Evolutionary conservation across 2,113 vertebrate genomes (phyloP).

Genomic region (Mustela nigripes): DNA sequence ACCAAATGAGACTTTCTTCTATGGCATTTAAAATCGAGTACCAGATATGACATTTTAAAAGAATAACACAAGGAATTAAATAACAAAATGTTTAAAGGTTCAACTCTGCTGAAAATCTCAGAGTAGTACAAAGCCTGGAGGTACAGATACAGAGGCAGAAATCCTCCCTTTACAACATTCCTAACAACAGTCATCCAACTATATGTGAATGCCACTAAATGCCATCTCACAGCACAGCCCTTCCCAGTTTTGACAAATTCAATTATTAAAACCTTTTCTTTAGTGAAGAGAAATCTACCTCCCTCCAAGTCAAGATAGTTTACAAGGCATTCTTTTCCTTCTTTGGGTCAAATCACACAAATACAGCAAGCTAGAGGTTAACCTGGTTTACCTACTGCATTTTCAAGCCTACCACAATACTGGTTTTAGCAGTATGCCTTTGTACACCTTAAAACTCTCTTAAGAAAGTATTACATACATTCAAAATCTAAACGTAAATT

Average conservation of each 20-base stretch:
- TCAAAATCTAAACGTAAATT: background rate
- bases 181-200: background rate
- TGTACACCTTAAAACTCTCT: background rate
- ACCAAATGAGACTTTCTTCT: background rate
- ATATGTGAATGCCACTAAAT: background rate
- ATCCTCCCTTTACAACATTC: background rate
- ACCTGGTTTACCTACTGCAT: background rate
- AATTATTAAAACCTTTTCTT: background rate
- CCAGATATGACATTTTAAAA: background rate
- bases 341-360: background rate
- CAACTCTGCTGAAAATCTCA: background rate
- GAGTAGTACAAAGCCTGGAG: background rate
- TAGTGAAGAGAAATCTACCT: background rate
- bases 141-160: background rate
- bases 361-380: background rate
- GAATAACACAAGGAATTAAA: background rate
- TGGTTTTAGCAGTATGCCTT: background rate
- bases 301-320: background rate
- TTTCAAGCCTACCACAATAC: background rate
- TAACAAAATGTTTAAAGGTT: background rate
- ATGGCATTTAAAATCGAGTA: background rate
- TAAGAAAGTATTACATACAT: background rate
- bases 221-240: background rate
- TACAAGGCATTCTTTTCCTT: background rate
- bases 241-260: background rate